Evolutionary conservation across 2,113 vertebrate species (phyloP), one percentile per base, ranked within the genome.

Genomic region (Conger conger): DNA sequence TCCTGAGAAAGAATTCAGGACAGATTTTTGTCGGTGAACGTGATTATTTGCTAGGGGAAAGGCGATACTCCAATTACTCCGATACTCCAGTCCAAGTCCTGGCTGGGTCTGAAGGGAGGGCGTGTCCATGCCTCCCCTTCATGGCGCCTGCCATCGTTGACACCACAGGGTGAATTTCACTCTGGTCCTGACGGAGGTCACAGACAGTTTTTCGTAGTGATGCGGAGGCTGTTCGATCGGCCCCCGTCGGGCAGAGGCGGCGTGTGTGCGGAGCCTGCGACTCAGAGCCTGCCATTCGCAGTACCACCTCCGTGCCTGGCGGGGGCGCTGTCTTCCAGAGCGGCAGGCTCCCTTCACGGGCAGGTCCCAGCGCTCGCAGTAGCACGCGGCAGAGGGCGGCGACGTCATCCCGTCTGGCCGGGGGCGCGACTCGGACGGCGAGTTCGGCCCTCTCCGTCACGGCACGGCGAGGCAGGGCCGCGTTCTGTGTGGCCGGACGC

Each of bases 11-110:
- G 15, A 50, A 80, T n/a, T 30, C 42, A 50, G 78, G 78, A 7
- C 78, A 79, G 38, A 38, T 79, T 79, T 50, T 80, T 3, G 7
- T 20, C n/a, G 6, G 40, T 23, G n/a, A 37, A 45, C 20, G 40
- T 42, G 45, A 50, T 80, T 80, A 50, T 38, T 80, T 50, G 23
- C n/a, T 7, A 80, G 27, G 40, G 79, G n/a, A 80, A 80, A 80
- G n/a, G 40, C 40, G 15, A 40, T 80, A 5, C 23, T 50, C 40
- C 45, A 80, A 80, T 80, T 50, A 50, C n/a, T n/a, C n/a, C n/a
- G n/a, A n/a, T n/a, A n/a, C n/a, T n/a, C n/a, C 27, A 50, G 79
- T 80, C 79, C n/a, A n/a, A 16, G 40, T 63, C 45, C 40, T 30
- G 30, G 79, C 79, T 50, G 27, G 79, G 45, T 17, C 27, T 8